A percentile compares a stretch with the other conserved stretches of the same genome.
These are phyloP conservation scores for Leucophenga varia DNA, from an alignment of 1,140 invertebrate species.

Conservation along the genomic window DNA sequence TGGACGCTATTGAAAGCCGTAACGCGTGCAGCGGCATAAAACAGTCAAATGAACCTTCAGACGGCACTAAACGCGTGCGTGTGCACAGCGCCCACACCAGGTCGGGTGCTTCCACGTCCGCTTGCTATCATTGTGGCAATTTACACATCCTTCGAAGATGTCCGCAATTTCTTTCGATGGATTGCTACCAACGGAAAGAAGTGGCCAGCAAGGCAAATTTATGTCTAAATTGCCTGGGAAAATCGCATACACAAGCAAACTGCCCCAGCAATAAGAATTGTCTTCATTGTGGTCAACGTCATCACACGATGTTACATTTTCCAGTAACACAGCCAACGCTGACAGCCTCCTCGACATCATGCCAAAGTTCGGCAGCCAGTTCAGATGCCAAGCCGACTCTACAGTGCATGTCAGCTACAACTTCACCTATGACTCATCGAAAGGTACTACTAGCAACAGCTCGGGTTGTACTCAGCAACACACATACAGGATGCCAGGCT, in stretches of 20 bases:
- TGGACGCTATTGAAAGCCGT: too few relatives aligned
- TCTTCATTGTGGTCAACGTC: conserved; percentile 1
- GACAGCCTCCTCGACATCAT: too few relatives aligned
- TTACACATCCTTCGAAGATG: not conserved
- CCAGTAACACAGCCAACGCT: not conserved
- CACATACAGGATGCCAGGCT: not conserved
- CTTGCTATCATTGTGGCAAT: too few relatives aligned
- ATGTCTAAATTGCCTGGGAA: conserved; percentile 1
- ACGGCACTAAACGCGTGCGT: too few relatives aligned
- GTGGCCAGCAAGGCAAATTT: not conserved
- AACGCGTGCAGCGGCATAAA: too few relatives aligned
- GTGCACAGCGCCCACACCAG: too few relatives aligned
- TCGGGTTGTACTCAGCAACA: not conserved
- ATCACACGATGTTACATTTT: conserved; percentile 1
- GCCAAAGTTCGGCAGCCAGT: too few relatives aligned
- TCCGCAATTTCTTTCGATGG: not conserved
- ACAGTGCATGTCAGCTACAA: too few relatives aligned
- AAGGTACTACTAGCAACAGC: conserved; percentile 2
- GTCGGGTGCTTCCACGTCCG: too few relatives aligned
- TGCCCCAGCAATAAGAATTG: conserved; percentile 3
- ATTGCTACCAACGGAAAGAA: not conserved
- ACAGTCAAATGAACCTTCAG: too few relatives aligned
- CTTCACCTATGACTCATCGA: too few relatives aligned
- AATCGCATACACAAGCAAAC: not conserved
- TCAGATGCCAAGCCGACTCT: too few relatives aligned